A percentile compares a stretch with the other conserved stretches of the same genome.
Evolutionary conservation across 2,888 invertebrate species (phyloP).

Genomic region (Torymus aiolomorphi): DNA sequence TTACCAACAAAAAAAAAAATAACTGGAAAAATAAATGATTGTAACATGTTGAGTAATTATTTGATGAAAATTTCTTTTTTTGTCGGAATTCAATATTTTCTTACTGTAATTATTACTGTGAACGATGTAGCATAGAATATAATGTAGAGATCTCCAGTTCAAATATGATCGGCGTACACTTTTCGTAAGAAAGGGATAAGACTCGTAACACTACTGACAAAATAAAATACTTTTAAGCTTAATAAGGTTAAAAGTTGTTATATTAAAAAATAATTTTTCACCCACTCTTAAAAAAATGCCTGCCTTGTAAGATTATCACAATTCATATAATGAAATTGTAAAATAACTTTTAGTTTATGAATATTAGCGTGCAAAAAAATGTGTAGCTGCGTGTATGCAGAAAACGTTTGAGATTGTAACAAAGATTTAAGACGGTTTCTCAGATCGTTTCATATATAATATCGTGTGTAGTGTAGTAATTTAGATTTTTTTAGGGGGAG

Average conservation of each 20-base stretch:
- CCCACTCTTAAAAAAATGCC: no score
- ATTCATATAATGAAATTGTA: no score
- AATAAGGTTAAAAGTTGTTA: background rate
- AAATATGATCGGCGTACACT: no score
- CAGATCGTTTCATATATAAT: slow-evolving; percentile 8
- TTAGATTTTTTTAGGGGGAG: background rate
- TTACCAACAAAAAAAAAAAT: slow-evolving; percentile 2
- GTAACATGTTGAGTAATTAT: no score
- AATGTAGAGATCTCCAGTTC: no score
- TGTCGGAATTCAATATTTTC: no score
- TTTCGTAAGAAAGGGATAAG: no score
- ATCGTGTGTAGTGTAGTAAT: slow-evolving; percentile 14
- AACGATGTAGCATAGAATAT: no score
- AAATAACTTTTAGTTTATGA: background rate
- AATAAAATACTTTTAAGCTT: no score
- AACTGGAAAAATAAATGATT: background rate
- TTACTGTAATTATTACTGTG: no score
- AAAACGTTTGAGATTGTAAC: slow-evolving; percentile 26
- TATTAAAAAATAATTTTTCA: background rate
- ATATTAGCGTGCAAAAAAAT: slow-evolving; percentile 31
- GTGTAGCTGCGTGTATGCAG: slow-evolving; percentile 30
- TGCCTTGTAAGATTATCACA: background rate
- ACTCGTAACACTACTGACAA: no score
- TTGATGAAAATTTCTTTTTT: no score
- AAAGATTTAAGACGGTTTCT: slow-evolving; percentile 33